Evolutionary conservation across 2,888 invertebrate species (phyloP), one percentile per base, ranked within the genome.

Genomic region (Cremastinae sp.): DNA sequence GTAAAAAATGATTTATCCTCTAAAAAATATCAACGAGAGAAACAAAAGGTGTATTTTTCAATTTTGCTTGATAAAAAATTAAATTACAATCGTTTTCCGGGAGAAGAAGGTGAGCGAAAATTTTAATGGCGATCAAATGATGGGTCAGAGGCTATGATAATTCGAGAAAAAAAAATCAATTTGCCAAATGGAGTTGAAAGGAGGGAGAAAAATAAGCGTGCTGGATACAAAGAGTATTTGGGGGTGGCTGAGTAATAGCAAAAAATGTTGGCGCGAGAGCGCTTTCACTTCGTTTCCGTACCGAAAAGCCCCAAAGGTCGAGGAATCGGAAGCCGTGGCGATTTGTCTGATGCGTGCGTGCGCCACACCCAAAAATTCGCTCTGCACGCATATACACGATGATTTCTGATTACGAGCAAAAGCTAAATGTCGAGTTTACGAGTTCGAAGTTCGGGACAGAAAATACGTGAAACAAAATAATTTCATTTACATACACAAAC

Each of bases 311-410:
- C 35, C 12, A 10, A 7, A 18, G 37, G 41, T 61, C 39, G 37
- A 66, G 28, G 51, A 49, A 64, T 41, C 37, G 70, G 59, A 59
- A 58, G 51, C 14, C 18, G 58, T 53, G 66, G 68, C 68, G 73
- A 71, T 76, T 53, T 55, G 62, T 49, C 76, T 2, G 41, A 28
- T 72, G 64, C 53, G 66, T 69, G 59, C 71, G 72, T 28, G 28
- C 28, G 80, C 83, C 85, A 79, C 85, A 79, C 85, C 84, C 80
- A 80, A 81, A 80, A 8, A n/a, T 28, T 18, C 41, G 35, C 80
- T 82, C 81, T 81, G 79, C 81, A 82, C 83, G 82, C 79, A 73
- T 64, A 78, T 79, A 78, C 82, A n/a, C n/a, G 79, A 83, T 81
- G 82, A 81, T 75, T 83, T 80, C 80, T 70, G 71, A 69, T 78